These are phyloP conservation scores for Thelaira solivaga DNA, from an alignment of 2,888 invertebrate genomes.

Conservation along the genomic window DNA sequence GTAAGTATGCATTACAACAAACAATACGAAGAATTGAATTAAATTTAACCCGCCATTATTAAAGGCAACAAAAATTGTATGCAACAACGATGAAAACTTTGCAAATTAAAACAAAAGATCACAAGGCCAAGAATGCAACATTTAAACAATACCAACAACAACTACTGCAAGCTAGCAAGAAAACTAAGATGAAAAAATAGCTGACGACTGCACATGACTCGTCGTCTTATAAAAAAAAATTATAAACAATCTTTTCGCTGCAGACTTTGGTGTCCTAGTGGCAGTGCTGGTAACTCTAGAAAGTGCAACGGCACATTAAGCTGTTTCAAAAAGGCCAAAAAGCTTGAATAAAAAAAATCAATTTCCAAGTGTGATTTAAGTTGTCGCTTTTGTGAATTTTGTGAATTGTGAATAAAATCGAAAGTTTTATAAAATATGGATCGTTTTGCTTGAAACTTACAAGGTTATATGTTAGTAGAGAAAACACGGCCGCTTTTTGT, in stretches of 20 bases:
- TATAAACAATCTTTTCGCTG: conserved; percentile 56
- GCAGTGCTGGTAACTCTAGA: too few species aligned
- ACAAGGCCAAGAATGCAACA: conserved; percentile 61
- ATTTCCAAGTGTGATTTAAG: too few species aligned
- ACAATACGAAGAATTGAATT: conserved; percentile 49
- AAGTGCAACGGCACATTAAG: too few species aligned
- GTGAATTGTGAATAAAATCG: too few species aligned
- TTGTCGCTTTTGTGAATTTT: too few species aligned
- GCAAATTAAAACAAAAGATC: conserved; percentile 63
- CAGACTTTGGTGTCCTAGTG: conserved; percentile 25
- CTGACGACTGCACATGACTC: conserved; percentile 22
- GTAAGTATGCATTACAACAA: conserved; percentile 19
- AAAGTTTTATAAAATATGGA: too few species aligned
- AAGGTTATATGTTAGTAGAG: too few species aligned
- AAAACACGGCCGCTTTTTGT: too few species aligned
- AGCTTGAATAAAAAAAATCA: too few species aligned
- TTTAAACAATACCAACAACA: conserved; percentile 24
- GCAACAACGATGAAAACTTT: conserved; percentile 47
- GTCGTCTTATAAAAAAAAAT: conserved; percentile 43
- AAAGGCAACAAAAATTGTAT: conserved; percentile 24
- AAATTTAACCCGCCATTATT: conserved; percentile 57
- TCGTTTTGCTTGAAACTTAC: too few species aligned
- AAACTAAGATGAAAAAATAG: conserved; percentile 7
- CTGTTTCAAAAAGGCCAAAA: too few species aligned
- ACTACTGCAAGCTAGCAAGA: background rate